These are phyloP conservation scores for Scopus umbretta DNA, from an alignment of 2,113 vertebrate species.

Conservation along the genomic window DNA sequence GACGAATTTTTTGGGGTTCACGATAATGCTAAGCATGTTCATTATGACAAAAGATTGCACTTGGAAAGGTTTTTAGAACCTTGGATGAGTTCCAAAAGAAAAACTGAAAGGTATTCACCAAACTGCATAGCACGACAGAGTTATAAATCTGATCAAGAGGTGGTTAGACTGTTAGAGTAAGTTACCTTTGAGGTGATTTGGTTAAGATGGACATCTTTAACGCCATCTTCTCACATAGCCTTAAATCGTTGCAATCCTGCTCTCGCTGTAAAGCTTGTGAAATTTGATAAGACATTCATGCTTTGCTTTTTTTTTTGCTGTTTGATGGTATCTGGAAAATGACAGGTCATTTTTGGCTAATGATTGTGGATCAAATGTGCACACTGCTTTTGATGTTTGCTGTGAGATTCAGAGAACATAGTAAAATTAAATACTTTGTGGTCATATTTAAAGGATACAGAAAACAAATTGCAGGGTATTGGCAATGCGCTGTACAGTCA, in stretches of 20 bases:
- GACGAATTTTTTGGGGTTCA: not conserved
- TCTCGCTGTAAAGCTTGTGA: not conserved
- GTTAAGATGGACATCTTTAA: not conserved
- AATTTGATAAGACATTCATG: not conserved
- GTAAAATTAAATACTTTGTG: not conserved
- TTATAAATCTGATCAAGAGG: not conserved
- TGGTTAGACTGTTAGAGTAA: not conserved
- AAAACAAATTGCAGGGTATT: not conserved
- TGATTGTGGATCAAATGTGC: not conserved
- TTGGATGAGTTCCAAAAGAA: not conserved
- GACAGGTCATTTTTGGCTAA: not conserved
- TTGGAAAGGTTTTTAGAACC: not conserved
- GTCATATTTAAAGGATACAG: not conserved
- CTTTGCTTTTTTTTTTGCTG: not conserved
- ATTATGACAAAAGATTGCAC: not conserved
- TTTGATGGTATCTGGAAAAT: not conserved
- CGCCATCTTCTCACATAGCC: not conserved
- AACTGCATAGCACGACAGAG: rapidly evolving
- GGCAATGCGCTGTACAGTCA: not conserved
- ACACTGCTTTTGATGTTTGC: not conserved
- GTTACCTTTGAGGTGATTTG: not conserved
- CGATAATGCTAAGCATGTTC: not conserved
- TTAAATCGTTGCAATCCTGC: not conserved
- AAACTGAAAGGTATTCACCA: not conserved
- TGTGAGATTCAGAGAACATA: not conserved